Evolutionary conservation across 2,888 invertebrate genomes (phyloP), one percentile per base, ranked within the genome.

Genomic region (Drosophila incognita): DNA sequence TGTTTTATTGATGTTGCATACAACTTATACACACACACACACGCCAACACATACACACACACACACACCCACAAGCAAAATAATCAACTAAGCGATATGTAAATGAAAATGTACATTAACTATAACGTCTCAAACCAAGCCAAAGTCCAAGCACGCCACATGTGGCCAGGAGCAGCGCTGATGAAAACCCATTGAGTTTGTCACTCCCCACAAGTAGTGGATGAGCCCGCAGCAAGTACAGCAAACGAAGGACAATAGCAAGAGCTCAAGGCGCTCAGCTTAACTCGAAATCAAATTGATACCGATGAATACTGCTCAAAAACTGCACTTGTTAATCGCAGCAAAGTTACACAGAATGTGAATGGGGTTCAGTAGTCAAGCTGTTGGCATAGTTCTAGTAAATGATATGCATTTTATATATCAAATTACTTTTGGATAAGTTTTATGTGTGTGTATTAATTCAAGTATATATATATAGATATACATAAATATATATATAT

Each of bases 371-470:
- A 42, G 52, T 36, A 52, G 35, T 48, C 52, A 36, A 56, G 46
- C 48, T 70, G 71, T 76, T 76, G 76, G 60, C 52, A 52, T 64
- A 78, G 65, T 61, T 74, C 53, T 81, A 72, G 65, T 36, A 66
- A 59, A 74, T 74, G 85, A 89, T 85, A 88, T 89, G 84, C 86
- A 85, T 85, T 85, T 85, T 89, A 85, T 89, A 85, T 85, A 84
- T 77, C 70, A 74, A 64, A 61, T 42, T 73, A 66, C 77, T 89
- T 85, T 85, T 87, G 86, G 77, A 89, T 89, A 89, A 85, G 84
- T 89, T 85, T 85, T 85, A 85, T 81, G 89, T 84, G 72, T 69
- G 76, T 80, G 64, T 66, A 63, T 56, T 59, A 61, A 68, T 53
- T 59, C 61, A 49, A 57, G 33, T 46, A 46, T 24, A 46, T 8